Percentiles rank a stretch among this genome's conserved stretches.
Evolutionary conservation across 2,888 invertebrate species (phyloP).

Genomic region (Tiliacea citrago): DNA sequence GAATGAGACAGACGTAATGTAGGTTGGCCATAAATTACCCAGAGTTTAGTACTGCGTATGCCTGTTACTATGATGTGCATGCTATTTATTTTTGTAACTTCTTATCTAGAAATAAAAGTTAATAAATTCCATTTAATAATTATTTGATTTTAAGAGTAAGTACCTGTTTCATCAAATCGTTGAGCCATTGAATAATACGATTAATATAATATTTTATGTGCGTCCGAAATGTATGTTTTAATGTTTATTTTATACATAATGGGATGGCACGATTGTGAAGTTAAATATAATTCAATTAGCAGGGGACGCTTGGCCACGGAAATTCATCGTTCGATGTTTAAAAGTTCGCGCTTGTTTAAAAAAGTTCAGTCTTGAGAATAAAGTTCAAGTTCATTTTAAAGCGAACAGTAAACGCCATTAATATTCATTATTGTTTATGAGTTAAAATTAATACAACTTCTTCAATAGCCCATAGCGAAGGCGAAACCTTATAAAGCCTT

Average conservation of each 20-base stretch:
- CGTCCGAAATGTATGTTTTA: not conserved
- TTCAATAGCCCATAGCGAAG: constrained; percentile 68
- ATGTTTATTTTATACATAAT: constrained; percentile 3
- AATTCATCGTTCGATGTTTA: constrained; percentile 44
- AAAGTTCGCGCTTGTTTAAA: constrained; percentile 56
- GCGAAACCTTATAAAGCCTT: constrained; percentile 52
- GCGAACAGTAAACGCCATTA: constrained; percentile 71
- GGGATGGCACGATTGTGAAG: not conserved
- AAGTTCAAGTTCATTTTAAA: constrained; percentile 64
- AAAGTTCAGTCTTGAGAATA: constrained; percentile 49
- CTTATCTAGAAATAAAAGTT: not conserved
- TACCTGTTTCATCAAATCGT: not conserved
- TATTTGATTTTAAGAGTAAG: not conserved
- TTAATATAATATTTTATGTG: constrained; percentile 1
- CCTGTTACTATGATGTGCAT: not conserved
- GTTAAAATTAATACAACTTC: constrained; percentile 78
- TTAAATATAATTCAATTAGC: constrained; percentile 44
- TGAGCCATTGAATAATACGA: not conserved
- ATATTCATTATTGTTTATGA: constrained; percentile 80
- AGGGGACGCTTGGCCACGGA: constrained; percentile 1
- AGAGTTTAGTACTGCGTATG: not conserved
- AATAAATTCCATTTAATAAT: not conserved
- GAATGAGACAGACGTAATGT: not conserved
- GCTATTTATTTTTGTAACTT: not conserved
- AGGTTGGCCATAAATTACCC: not conserved